Evolutionary conservation across 2,113 vertebrate species (phyloP).

Genomic region (Grantiella picta): DNA sequence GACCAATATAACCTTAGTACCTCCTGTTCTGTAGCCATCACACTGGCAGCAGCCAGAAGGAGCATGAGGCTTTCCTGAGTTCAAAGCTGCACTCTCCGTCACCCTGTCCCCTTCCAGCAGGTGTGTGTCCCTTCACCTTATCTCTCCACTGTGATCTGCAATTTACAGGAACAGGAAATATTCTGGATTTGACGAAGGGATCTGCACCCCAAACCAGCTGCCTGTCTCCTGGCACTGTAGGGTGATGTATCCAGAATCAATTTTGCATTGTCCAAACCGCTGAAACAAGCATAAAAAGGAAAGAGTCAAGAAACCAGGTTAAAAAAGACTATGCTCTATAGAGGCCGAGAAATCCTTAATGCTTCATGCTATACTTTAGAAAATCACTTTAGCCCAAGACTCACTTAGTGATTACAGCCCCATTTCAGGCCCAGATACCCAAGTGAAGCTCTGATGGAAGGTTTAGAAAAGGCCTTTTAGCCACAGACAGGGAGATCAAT

Average conservation of each 20-base stretch:
- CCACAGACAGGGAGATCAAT: constrained; percentile 37
- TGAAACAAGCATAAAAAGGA: background rate
- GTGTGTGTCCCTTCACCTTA: background rate
- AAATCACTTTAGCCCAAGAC: constrained; percentile 30
- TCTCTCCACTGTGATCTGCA: background rate
- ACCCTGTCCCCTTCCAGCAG: background rate
- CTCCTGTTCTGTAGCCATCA: background rate
- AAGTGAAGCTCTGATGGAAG: constrained; percentile 17
- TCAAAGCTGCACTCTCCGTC: background rate
- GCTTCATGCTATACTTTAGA: background rate
- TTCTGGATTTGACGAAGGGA: background rate
- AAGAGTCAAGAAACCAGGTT: background rate
- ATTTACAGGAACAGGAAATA: background rate
- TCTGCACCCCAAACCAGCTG: background rate
- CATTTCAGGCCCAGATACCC: background rate
- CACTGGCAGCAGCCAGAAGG: background rate
- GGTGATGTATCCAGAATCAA: background rate
- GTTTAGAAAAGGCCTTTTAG: constrained; percentile 34
- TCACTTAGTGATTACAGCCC: constrained; percentile 5
- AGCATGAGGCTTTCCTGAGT: background rate
- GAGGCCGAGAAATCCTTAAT: constrained; percentile 3
- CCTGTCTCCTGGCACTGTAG: background rate
- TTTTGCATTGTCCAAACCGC: background rate
- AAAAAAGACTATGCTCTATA: background rate
- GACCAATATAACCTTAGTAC: background rate